Percentiles rank a stretch among this genome's conserved stretches.
phyloP scores from a whole-genome alignment of 2,113 vertebrate genomes.

The Alethe diademata region DNA sequence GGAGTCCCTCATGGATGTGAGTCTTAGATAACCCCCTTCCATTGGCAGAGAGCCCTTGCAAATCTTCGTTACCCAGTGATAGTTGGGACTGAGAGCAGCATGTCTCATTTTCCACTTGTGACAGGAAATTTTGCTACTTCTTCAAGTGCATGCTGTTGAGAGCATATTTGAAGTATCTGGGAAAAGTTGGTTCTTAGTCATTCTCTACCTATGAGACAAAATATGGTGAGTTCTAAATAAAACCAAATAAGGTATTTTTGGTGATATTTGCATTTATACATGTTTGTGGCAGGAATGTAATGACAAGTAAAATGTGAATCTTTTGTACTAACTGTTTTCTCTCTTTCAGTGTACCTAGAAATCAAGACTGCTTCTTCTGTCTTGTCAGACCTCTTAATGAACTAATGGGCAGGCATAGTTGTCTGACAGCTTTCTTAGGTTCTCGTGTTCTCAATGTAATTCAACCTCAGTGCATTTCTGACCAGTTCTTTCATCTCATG shows the following conservation, averaged over 20 bases:
- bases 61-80: accelerated
- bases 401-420: not conserved
- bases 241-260: not conserved
- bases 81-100: accelerated
- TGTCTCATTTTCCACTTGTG: not conserved
- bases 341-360: not conserved
- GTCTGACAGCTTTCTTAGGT: not conserved
- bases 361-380: not conserved
- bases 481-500: not conserved
- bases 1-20: not conserved
- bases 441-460: not conserved
- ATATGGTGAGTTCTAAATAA: not conserved
- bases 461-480: not conserved
- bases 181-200: not conserved
- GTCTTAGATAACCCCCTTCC: not conserved
- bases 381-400: not conserved
- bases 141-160: not conserved
- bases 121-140: not conserved
- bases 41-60: not conserved
- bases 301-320: not conserved
- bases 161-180: not conserved
- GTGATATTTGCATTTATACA: not conserved
- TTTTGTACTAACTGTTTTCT: not conserved
- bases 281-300: not conserved
- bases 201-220: not conserved